Conservation (phyloP, 2,797 vertebrate genomes). For the Leptodactylus fallax region DNA sequence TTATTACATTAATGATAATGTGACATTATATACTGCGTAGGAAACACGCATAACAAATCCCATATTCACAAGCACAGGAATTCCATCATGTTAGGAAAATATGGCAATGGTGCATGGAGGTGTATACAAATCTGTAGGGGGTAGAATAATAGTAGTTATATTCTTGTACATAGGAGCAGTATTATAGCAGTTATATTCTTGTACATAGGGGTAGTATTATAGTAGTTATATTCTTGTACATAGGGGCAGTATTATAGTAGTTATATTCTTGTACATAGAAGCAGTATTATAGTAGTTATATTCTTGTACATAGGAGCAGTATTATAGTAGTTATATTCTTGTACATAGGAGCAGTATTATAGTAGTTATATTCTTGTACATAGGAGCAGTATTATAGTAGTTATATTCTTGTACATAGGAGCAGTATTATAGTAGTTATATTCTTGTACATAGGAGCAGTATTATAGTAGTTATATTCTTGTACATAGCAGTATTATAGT, state of each 20-base stretch:
- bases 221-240: constrained; percentile 1
- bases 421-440: constrained; percentile 20
- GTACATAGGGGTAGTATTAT: background rate
- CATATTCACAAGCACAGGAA: background rate
- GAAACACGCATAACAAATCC: constrained; percentile 24
- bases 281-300: constrained; percentile 9
- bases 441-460: background rate
- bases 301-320: background rate
- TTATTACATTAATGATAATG: constrained; percentile 39
- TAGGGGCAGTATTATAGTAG: constrained; percentile 10
- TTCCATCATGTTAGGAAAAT: constrained; percentile 13
- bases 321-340: constrained; percentile 13
- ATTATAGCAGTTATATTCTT: constrained; percentile 7
- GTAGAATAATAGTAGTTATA: background rate
- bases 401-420: constrained; percentile 8
- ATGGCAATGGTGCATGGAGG: too few species aligned
- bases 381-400: constrained; percentile 3
- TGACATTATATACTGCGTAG: constrained; percentile 41
- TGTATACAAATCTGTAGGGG: background rate
- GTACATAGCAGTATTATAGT: constrained; percentile 17
- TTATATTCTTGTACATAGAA: background rate
- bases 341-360: constrained; percentile 3
- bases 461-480: constrained; percentile 21
- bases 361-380: constrained; percentile 5
- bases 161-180: background rate